phyloP scores from a whole-genome alignment of 1,140 invertebrate species.

The Dendroctonus valens region DNA sequence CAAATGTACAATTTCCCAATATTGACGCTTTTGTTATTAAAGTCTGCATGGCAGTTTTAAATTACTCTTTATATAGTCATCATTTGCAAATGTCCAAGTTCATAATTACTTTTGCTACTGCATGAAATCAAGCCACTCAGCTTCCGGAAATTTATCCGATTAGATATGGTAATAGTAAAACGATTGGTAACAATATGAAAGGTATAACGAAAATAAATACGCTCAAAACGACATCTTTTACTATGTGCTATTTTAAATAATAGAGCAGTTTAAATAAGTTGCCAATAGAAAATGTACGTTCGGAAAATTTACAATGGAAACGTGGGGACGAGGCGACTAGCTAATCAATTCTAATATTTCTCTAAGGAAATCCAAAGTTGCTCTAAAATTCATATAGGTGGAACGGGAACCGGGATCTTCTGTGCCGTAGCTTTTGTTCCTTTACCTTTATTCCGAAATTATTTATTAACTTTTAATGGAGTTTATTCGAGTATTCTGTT shows the following conservation, averaged over 20 bases:
- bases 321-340: constrained; percentile 7
- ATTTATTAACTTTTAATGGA: constrained; percentile 35
- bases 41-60: no score
- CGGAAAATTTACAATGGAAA: constrained; percentile 24
- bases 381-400: constrained; percentile 38
- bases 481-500: constrained; percentile 30
- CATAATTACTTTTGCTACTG: no score
- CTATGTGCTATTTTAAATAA: constrained; percentile 10
- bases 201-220: no score
- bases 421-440: constrained; percentile 24
- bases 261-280: constrained; percentile 14
- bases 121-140: no score
- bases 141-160: no score
- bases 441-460: constrained; percentile 31
- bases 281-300: constrained; percentile 13
- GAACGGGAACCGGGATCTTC: constrained; percentile 22
- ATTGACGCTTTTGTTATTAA: no score
- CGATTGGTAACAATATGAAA: no score
- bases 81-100: no score
- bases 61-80: no score
- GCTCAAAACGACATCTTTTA: no score
- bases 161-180: no score
- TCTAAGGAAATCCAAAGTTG: constrained; percentile 36
- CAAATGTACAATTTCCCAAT: no score
- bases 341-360: constrained; percentile 36